A percentile compares a stretch with the other conserved stretches of the same genome.
Evolutionary conservation across 2,797 vertebrate genomes (phyloP).

Genomic region (Peromyscus attwateri): DNA sequence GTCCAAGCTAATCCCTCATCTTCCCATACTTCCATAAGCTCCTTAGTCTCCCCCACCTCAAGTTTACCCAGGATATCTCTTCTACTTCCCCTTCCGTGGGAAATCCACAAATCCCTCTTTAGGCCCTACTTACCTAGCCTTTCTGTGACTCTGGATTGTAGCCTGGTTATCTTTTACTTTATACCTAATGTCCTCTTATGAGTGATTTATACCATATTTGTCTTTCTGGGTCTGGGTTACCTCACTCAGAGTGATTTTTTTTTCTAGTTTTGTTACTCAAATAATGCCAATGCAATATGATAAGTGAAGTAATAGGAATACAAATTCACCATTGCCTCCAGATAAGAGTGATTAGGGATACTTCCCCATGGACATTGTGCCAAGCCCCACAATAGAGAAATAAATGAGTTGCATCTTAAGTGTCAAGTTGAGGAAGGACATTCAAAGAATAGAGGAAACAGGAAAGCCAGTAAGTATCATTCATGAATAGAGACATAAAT

Average conservation of each 20-base stretch:
- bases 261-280: background rate
- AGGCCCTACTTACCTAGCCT: background rate
- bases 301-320: background rate
- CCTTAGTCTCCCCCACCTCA: background rate
- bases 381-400: background rate
- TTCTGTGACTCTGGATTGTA: background rate
- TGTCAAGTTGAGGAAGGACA: background rate
- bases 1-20: background rate
- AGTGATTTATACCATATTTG: background rate
- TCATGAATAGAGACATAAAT: background rate
- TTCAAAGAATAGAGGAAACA: background rate
- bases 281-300: background rate
- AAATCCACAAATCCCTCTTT: background rate
- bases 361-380: background rate
- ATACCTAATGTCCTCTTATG: background rate
- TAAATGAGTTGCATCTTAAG: background rate
- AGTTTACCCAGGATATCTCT: background rate
- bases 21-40: background rate
- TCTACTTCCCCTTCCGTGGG: background rate
- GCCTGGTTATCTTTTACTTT: background rate
- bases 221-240: background rate
- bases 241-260: background rate
- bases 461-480: background rate
- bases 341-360: background rate
- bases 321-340: background rate